phyloP scores from a whole-genome alignment of 2,113 vertebrate genomes.

The Ibidorhyncha struthersii region DNA sequence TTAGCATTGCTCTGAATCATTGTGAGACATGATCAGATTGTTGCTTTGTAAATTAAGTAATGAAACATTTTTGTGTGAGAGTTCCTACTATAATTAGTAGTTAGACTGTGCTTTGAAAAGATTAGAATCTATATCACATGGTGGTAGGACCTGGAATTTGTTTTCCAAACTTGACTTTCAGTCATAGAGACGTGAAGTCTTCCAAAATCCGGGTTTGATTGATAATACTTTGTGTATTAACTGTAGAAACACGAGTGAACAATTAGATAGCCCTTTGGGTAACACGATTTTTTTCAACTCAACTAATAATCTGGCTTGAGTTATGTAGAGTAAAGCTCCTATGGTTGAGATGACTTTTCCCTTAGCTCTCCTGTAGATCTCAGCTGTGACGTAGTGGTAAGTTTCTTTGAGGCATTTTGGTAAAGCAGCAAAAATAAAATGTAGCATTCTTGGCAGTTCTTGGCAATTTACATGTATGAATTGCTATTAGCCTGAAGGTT shows the following conservation, averaged over 20 bases:
- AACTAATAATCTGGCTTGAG: neutral
- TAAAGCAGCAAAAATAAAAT: neutral
- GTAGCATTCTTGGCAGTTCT: neutral
- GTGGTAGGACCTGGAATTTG: neutral
- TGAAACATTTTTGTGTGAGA: neutral
- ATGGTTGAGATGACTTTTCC: neutral
- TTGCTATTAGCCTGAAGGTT: neutral
- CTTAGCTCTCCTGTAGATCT: neutral
- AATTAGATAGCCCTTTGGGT: neutral
- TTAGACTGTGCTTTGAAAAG: neutral
- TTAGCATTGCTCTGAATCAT: neutral
- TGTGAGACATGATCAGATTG: neutral
- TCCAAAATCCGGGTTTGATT: neutral
- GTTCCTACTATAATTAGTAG: neutral
- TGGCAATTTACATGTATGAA: neutral
- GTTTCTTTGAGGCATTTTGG: neutral
- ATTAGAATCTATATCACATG: neutral
- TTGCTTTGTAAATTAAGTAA: constrained; percentile 28
- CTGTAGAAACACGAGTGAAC: neutral
- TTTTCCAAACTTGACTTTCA: constrained; percentile 20
- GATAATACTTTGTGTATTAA: neutral
- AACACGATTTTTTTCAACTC: neutral
- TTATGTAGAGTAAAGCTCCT: neutral
- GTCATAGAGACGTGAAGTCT: neutral
- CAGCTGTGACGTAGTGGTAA: neutral